phyloP scores from a whole-genome alignment of 1,140 invertebrate species.

The Caenorhabditis remanei region DNA sequence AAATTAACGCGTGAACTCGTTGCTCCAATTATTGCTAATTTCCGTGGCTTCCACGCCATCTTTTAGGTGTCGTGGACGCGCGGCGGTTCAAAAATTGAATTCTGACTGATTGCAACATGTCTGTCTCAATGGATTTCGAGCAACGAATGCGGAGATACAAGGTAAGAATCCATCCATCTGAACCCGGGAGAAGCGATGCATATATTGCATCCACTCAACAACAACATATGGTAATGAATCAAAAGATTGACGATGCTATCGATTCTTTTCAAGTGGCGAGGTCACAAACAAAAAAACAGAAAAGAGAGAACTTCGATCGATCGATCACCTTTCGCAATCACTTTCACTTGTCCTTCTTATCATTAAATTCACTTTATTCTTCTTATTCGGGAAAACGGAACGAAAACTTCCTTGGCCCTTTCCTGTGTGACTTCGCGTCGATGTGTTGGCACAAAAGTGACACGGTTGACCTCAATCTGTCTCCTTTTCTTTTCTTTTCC shows the following conservation, averaged over 20 bases:
- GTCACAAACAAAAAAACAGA: neutral
- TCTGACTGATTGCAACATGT: neutral
- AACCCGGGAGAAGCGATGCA: too few species aligned
- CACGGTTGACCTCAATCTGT: conserved; percentile 52
- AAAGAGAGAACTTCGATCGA: neutral
- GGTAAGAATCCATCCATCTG: neutral
- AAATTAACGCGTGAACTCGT: neutral
- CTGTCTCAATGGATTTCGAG: conserved; percentile 1
- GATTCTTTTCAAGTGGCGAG: neutral
- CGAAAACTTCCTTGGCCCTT: neutral
- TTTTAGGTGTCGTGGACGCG: neutral
- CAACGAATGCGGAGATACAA: conserved; percentile 25
- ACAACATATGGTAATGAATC: neutral
- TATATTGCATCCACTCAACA: neutral
- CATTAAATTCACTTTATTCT: neutral
- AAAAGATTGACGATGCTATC: neutral
- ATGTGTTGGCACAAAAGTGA: conserved; percentile 30
- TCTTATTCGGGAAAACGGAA: conserved; percentile 3
- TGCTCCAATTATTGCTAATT: neutral
- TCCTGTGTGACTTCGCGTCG: conserved; percentile 12
- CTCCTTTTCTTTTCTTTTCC: neutral
- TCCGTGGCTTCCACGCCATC: conserved; percentile 16
- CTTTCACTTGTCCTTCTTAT: neutral
- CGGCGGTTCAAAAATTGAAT: neutral
- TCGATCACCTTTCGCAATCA: conserved; percentile 21